Base-by-base conservation (phyloP, 2,113 vertebrate species). In the Solea senegalensis region DNA sequence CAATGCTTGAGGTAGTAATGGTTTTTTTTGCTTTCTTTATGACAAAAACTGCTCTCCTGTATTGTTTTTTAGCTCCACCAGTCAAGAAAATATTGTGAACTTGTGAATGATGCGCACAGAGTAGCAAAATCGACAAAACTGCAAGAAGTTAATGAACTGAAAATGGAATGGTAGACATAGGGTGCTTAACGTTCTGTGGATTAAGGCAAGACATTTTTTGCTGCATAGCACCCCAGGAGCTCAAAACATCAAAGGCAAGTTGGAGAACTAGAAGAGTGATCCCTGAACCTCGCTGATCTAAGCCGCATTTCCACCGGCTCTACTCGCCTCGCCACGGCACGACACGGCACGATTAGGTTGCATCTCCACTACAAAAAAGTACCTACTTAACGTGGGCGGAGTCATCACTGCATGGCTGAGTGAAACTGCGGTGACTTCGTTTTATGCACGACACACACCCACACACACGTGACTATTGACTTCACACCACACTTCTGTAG, bases 171-270 rank as follows among this genome's bases (percentile, higher is more conserved):
- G 68, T 59, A 57, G 60, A 66, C 67, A 74, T 12, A 10, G 34
- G 61, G 48, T 0, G 10, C 46, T 69, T 34, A 34, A 34, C 3
- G 65, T 44, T 52, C 56, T 41, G 45, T 15, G 74, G 56, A 60
- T 64, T 41, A 51, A 56, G 64, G 74, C 28, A 41, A 73, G 51
- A 61, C 53, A 13, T 58, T 39, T 52, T 48, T 16, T 11, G 27
- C 69, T 61, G 27, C 40, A 34, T 34, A 11, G 46, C 71, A 58
- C 59, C 53, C 41, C 65, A 49, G 63, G 28, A 74, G 76, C 65
- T 80, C 7, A 10, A 43, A 45, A 69, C 80, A 73, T 80, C 70
- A 78, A 78, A 67, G 48, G 51, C n/a, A 54, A 63, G 64, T 44
- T 45, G 57, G 74, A 34, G 21, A 60, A 65, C 11, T 45, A 44